Evolutionary conservation across 2,888 invertebrate genomes (phyloP), one percentile per base, ranked within the genome.

Genomic region (Synanthedon formicaeformis): DNA sequence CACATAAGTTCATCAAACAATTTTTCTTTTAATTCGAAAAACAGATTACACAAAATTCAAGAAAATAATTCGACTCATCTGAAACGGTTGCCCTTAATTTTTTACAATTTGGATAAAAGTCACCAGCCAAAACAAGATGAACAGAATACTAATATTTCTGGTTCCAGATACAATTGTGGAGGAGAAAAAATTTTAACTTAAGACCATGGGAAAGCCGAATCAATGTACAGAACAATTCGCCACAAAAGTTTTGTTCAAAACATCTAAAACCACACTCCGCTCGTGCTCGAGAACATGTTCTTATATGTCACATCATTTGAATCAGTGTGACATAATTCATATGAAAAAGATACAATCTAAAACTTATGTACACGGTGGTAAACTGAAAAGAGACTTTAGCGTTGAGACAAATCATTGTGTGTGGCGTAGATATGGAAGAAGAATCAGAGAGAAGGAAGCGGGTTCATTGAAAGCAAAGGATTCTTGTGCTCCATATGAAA

Each of bases 131-230:
- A 23, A 49, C 41, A 68, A 62, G 61, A 71, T 78, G 78, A 78
- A 76, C 66, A 75, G 78, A 78, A 72, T 72, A 75, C 74, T 66
- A 73, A 72, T 68, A 71, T 82, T 80, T 69, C 75, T 81, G 73
- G 64, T 85, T 84, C 60, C 85, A 85, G 85, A 79, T 71, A 64
- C 51, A 48, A 55, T 53, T 45, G 53, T 41, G 55, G 51, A 53
- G 53, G 45, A 6, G 8, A 45, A 13, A 45, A 45, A 13, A n/a
- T 45, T 34, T 34, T 34, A 34, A 34, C 3, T 34, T 34, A 34
- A 8, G 8, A 34, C 34, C 34, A 45, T 45, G 45, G 45, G 45
- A n/a, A 45, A 45, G 45, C 13, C 45, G 14, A 45, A n/a, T n/a
- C 45, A 14, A 45, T 14, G 45, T n/a, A 34, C 13, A 14, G 45